Conservation (phyloP, 2,113 vertebrate species). For the Pica pica region DNA sequence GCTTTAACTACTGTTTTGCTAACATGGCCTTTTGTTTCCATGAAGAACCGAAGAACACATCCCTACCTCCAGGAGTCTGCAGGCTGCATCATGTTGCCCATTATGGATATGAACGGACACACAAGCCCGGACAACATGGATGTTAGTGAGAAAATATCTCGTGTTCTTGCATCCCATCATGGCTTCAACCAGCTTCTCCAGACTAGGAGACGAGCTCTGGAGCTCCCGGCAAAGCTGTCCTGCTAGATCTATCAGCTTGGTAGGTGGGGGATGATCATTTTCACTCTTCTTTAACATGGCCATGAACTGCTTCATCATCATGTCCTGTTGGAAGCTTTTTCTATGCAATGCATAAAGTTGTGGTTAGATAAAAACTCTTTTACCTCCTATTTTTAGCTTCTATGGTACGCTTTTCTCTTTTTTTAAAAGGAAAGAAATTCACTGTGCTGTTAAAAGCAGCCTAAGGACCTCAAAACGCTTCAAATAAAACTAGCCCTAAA, state of each 20-base stretch:
- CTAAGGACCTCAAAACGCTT: not conserved
- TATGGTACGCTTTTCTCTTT: not conserved
- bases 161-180: slow-evolving; percentile 45
- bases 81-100: slow-evolving; percentile 40
- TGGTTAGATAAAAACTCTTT: slow-evolving; percentile 24
- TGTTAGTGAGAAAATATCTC: slow-evolving; percentile 46
- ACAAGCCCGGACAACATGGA: slow-evolving; percentile 27
- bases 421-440: not conserved
- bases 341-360: not conserved
- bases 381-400: not conserved
- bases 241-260: slow-evolving; percentile 25
- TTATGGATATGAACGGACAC: not conserved
- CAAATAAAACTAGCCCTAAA: not conserved
- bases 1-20: not conserved
- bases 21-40: not conserved
- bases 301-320: slow-evolving; percentile 63
- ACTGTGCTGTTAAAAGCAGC: not conserved
- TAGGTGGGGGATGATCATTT: not conserved
- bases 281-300: slow-evolving; percentile 41
- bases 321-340: not conserved
- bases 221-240: slow-evolving; percentile 42
- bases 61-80: slow-evolving; percentile 68
- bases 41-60: not conserved
- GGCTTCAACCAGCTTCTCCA: slow-evolving; percentile 35
- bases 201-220: not conserved